A percentile compares a stretch with the other conserved stretches of the same genome.
phyloP scores from a whole-genome alignment of 2,797 vertebrate genomes.

The Sarcophilus harrisii region DNA sequence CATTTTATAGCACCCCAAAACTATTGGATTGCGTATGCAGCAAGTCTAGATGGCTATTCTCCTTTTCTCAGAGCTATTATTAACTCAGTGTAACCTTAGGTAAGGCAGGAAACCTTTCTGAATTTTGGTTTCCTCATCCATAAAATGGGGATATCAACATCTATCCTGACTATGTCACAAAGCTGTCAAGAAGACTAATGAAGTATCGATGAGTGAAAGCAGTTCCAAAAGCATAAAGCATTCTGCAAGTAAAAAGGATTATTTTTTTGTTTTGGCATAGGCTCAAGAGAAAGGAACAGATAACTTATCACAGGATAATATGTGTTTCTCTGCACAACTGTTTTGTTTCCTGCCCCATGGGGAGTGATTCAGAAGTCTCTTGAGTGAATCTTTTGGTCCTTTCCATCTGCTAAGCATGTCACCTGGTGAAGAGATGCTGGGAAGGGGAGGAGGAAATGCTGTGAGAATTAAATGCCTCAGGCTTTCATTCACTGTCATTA shows the following conservation, averaged over 20 bases:
- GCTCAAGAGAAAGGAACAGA: background rate
- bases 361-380: background rate
- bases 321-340: background rate
- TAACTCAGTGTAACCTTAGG: background rate
- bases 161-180: background rate
- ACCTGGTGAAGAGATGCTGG: background rate
- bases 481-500: constrained; percentile 8
- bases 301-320: background rate
- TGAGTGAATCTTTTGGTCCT: background rate
- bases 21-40: background rate
- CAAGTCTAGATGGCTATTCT: background rate
- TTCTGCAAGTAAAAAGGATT: background rate
- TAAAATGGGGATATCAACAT: background rate
- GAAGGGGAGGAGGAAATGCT: background rate
- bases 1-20: background rate
- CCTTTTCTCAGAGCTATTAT: background rate
- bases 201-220: background rate
- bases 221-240: background rate
- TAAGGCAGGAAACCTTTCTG: background rate
- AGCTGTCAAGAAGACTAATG: background rate
- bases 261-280: constrained; percentile 3
- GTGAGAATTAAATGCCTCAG: background rate
- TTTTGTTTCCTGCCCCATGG: background rate
- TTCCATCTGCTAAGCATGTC: constrained; percentile 3
- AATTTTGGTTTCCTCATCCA: background rate